Percentiles rank a stretch among this genome's conserved stretches.
These are phyloP conservation scores for Norana najaformis DNA, from an alignment of 2,888 invertebrate species.

Conservation along the genomic window DNA sequence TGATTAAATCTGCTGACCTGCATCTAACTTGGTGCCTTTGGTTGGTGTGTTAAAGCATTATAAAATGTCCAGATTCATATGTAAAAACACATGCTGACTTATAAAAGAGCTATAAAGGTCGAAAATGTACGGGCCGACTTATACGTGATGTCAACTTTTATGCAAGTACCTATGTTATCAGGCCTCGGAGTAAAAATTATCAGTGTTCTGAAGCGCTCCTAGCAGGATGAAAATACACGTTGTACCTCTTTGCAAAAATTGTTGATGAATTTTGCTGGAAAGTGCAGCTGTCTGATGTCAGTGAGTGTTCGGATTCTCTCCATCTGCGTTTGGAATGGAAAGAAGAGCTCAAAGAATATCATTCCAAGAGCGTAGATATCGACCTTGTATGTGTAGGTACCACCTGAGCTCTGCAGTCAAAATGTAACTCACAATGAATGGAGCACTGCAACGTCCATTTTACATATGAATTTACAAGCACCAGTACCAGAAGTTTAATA, in stretches of 20 bases:
- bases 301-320: constrained; percentile 71
- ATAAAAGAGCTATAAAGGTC: no score
- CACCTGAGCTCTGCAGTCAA: constrained; percentile 51
- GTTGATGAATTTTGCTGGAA: constrained; percentile 72
- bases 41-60: no score
- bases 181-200: neutral
- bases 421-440: neutral
- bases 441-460: neutral
- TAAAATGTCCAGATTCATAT: no score
- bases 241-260: constrained; percentile 75
- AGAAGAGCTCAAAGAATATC: constrained; percentile 87
- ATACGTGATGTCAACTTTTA: no score
- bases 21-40: no score
- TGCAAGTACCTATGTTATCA: no score
- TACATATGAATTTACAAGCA: neutral
- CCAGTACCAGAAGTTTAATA: no score
- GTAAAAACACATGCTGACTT: no score
- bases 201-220: neutral
- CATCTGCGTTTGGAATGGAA: constrained; percentile 87
- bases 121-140: no score
- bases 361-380: constrained; percentile 93
- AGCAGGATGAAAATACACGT: neutral
- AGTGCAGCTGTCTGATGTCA: constrained; percentile 67
- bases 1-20: no score
- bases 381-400: constrained; percentile 71